Evolutionary conservation across 2,113 vertebrate species (phyloP).

Genomic region (Polypterus senegalus): DNA sequence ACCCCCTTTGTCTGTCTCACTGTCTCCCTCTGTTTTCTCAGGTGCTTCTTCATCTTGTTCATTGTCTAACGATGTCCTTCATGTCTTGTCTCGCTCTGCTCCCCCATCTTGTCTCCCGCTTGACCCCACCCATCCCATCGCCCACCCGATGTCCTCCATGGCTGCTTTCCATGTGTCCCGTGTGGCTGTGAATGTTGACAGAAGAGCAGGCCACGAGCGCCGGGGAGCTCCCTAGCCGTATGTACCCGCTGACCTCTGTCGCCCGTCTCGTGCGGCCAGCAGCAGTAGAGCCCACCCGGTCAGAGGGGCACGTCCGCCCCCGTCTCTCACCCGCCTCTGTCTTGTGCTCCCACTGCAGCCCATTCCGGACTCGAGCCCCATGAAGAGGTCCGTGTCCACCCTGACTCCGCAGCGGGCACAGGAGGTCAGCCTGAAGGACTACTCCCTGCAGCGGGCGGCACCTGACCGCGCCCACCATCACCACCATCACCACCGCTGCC

Average conservation of each 20-base stretch:
- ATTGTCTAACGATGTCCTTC: constrained; percentile 10
- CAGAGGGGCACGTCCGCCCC: constrained; percentile 4
- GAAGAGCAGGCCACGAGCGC: constrained; percentile 59
- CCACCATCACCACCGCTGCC: constrained; percentile 77
- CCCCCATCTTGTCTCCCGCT: background rate
- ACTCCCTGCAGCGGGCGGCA: constrained; percentile 51
- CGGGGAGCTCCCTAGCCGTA: constrained; percentile 67
- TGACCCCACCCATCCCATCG: constrained; percentile 26
- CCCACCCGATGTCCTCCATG: constrained; percentile 48
- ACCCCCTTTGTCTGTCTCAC: background rate
- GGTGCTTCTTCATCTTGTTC: background rate
- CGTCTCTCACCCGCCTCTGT: constrained; percentile 15
- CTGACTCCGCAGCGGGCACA: constrained; percentile 66
- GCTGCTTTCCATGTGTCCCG: constrained; percentile 71
- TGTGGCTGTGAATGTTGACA: constrained; percentile 51
- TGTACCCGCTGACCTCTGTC: constrained; percentile 49
- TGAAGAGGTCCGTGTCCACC: constrained; percentile 81
- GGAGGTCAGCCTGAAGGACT: constrained; percentile 55
- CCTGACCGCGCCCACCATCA: constrained; percentile 44
- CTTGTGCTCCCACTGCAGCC: constrained; percentile 40
- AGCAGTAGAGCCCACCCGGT: constrained; percentile 13
- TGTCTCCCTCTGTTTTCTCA: background rate
- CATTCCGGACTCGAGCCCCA: constrained; percentile 68
- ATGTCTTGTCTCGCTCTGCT: constrained; percentile 19
- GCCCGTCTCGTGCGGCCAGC: background rate